These are phyloP conservation scores for Nomada goodeniana DNA, from an alignment of 2,888 invertebrate species.

Conservation along the genomic window DNA sequence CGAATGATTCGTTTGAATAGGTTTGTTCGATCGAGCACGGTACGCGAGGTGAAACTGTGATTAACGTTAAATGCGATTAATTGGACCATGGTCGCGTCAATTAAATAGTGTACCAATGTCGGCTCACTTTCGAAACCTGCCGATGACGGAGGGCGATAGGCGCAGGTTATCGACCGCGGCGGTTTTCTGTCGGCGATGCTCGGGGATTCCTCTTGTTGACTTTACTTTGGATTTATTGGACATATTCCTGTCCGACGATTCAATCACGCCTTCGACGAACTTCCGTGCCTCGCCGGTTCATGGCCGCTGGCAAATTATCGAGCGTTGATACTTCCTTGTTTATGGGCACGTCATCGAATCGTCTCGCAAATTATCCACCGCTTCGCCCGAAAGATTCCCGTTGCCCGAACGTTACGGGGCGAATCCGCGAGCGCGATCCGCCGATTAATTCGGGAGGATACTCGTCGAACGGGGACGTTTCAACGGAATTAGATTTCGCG, in stretches of 20 bases:
- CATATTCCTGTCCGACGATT: conserved; percentile 20
- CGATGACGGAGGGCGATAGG: conserved; percentile 34
- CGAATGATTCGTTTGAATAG: no score
- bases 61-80: no score
- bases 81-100: no score
- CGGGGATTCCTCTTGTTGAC: conserved; percentile 8
- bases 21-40: no score
- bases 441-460: conserved; percentile 28
- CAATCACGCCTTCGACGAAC: background rate
- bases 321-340: conserved; percentile 19
- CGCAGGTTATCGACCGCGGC: conserved; percentile 30
- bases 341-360: conserved; percentile 6
- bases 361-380: background rate
- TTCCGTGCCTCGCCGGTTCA: background rate
- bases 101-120: no score
- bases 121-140: conserved; percentile 42
- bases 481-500: conserved; percentile 53
- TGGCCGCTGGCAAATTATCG: background rate
- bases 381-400: background rate
- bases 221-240: conserved; percentile 34
- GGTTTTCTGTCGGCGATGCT: conserved; percentile 10
- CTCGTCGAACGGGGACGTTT: conserved; percentile 33
- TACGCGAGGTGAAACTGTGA: no score
- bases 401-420: background rate
- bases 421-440: conserved; percentile 4